Evolutionary conservation across 2,113 vertebrate genomes (phyloP), one percentile per base, ranked within the genome.

Genomic region (Forbesichthys agassizii): DNA sequence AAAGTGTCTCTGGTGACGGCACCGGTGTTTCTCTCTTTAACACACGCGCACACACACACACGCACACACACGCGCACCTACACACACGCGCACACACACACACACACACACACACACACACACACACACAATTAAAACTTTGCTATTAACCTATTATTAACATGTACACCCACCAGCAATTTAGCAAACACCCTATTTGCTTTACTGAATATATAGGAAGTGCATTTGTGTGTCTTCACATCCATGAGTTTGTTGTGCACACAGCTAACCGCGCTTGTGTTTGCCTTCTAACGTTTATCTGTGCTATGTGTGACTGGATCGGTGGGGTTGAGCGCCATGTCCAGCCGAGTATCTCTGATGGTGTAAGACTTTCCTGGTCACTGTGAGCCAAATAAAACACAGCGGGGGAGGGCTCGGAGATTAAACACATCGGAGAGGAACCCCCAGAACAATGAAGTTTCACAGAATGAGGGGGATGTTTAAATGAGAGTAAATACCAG

Each of bases 321-420:
- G 6, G 65, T 81, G 83, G 82, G 84, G 74, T 86, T 71, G 74
- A 83, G 68, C 53, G 13, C 70, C 65, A 12, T 48, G 83, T 85
- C 81, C 83, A 83, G 80, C 83, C 73, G 33, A 85, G 75, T 79
- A 68, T 88, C 82, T 69, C 58, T 2, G 46, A 64, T 68, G 80
- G 77, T 81, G 75, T 83, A 84, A 88, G 80, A 82, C 81, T 85
- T 76, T 90, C 86, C 86, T 90, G 86, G 63, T 83, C 70, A 54
- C 48, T 55, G 20, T 61, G 74, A 69, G 86, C 82, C 84, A 86
- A 89, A 75, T 82, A 69, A 87, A 87, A 86, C 75, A 84, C 67
- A 51, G 14, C 83, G 64, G 46, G 14, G 12, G 64, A 67, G 75
- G 36, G 36, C 36, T 42, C 4, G 36, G 82, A 71, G 47, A 72